A percentile compares a stretch with the other conserved stretches of the same genome.
Conservation (phyloP, 1,140 invertebrate genomes). For the Trichonephila clavipes region DNA sequence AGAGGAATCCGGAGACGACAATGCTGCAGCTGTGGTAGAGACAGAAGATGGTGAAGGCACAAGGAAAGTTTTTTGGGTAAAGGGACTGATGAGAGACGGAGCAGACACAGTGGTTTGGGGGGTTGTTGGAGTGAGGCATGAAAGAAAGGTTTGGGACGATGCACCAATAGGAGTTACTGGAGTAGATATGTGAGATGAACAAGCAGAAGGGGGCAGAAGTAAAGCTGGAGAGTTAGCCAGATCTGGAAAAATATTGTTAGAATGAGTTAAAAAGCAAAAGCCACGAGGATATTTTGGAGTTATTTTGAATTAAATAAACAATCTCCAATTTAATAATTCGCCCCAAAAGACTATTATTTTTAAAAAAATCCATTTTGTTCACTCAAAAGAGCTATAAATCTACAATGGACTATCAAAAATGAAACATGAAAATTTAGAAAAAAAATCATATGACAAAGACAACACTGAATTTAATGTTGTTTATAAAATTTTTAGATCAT, state of each 20-base stretch:
- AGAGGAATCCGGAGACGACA: conserved; percentile 33
- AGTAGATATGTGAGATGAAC: conserved; percentile 64
- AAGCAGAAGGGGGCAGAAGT: conserved; percentile 69
- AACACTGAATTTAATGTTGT: too few relatives aligned
- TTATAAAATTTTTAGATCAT: too few relatives aligned
- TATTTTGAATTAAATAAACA: background rate
- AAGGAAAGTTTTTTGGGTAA: conserved; percentile 67
- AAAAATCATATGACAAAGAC: too few relatives aligned
- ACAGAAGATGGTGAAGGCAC: conserved; percentile 76
- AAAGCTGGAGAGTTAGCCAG: conserved; percentile 72
- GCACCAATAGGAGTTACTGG: conserved; percentile 68
- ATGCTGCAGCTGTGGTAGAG: conserved; percentile 77
- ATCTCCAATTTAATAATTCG: too few relatives aligned
- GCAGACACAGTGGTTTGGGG: conserved; percentile 60
- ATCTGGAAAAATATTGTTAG: conserved; percentile 68
- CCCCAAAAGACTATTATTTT: too few relatives aligned
- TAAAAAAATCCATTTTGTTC: too few relatives aligned
- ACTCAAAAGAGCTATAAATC: too few relatives aligned
- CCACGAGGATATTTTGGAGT: background rate
- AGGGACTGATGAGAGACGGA: conserved; percentile 77
- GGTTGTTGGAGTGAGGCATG: conserved; percentile 76
- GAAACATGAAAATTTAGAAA: too few relatives aligned
- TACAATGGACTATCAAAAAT: too few relatives aligned
- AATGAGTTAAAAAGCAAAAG: conserved; percentile 27
- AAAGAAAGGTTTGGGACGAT: conserved; percentile 69